Conservation (phyloP, 2,113 vertebrate genomes). For the Neomonachus schauinslandi region DNA sequence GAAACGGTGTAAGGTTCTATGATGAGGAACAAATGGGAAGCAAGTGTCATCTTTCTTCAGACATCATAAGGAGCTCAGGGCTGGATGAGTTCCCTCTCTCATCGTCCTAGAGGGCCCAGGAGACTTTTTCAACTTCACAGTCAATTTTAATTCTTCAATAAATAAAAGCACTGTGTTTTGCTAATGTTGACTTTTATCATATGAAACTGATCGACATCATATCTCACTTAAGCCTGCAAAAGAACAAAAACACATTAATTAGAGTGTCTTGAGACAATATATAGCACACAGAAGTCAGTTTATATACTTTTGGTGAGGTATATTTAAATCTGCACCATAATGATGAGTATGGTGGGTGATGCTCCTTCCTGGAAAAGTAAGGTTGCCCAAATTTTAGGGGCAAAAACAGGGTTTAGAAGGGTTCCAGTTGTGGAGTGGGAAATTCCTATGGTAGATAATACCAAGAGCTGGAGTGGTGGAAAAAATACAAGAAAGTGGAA, state of each 20-base stretch:
- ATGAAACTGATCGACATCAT: neutral
- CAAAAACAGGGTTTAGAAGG: neutral
- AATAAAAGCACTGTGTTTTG: neutral
- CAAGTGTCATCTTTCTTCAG: neutral
- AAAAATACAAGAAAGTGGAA: neutral
- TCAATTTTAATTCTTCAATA: neutral
- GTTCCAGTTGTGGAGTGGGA: neutral
- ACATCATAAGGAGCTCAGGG: neutral
- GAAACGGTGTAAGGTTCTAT: neutral
- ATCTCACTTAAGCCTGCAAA: neutral
- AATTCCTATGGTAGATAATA: neutral
- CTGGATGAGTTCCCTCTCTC: neutral
- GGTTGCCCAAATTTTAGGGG: neutral
- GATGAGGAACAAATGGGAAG: neutral
- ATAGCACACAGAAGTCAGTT: neutral
- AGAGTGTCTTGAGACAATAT: neutral
- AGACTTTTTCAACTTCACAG: neutral
- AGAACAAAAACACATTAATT: no score
- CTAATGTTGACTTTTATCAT: neutral
- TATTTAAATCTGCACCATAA: neutral
- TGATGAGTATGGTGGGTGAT: neutral
- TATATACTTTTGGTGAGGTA: neutral
- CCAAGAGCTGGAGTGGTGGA: no score
- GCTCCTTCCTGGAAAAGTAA: neutral
- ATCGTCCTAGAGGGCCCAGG: neutral